Evolutionary conservation across 37 sponge, comb jelly and placozoan genomes (phyloP).

Genomic region (Amphimedon queenslandica): DNA sequence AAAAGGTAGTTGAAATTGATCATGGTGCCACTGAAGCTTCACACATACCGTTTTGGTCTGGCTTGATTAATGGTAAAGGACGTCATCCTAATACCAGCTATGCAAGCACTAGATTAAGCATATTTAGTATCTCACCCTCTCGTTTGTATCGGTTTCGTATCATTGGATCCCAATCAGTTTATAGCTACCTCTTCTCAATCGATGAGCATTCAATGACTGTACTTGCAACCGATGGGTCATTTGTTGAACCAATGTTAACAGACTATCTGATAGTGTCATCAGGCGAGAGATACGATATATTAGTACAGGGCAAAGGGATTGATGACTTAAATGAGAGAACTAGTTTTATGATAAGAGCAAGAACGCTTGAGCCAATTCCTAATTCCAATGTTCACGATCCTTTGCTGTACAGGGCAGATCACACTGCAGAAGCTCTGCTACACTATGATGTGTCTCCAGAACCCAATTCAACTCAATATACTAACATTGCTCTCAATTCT

Average conservation of each 20-base stretch:
- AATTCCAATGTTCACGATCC: background rate
- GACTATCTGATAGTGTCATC: constrained; percentile 44
- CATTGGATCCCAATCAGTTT: constrained; percentile 39
- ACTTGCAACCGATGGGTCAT: constrained; percentile 51
- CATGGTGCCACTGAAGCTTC: background rate
- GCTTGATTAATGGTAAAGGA: constrained; percentile 54
- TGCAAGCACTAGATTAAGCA: constrained; percentile 1
- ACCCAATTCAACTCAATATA: constrained; percentile 7
- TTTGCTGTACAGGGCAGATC: background rate
- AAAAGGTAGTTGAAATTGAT: too few relatives aligned
- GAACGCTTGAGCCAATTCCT: constrained; percentile 24
- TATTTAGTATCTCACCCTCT: constrained; percentile 22
- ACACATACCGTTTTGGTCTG: constrained; percentile 34
- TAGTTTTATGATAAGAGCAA: constrained; percentile 34
- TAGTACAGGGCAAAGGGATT: constrained; percentile 18
- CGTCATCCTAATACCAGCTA: constrained; percentile 7
- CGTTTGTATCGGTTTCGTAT: constrained; percentile 47
- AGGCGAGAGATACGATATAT: constrained; percentile 61
- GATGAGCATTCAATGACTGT: constrained; percentile 42
- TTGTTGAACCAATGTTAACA: constrained; percentile 11
- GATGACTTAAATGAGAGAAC: constrained; percentile 1
- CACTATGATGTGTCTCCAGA: constrained; percentile 11
- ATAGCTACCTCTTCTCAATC: constrained; percentile 49
- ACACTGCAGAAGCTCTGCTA: constrained; percentile 32
- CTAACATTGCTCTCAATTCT: background rate